These are phyloP conservation scores for Drosophila pegasa DNA, from an alignment of 2,888 invertebrate genomes.

Conservation along the genomic window DNA sequence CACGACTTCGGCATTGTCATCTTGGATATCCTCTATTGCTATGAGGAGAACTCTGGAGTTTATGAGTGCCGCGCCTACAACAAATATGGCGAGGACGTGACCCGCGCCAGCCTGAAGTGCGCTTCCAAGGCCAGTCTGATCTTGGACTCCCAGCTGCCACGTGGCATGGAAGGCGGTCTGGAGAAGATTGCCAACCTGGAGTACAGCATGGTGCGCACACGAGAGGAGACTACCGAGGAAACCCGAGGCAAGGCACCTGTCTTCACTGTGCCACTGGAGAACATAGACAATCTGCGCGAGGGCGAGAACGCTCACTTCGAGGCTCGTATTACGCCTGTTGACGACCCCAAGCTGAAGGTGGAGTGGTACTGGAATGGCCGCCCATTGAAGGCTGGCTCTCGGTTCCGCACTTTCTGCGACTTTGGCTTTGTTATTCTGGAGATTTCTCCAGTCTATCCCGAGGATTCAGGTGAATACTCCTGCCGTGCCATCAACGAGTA, in stretches of 20 bases:
- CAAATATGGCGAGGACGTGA: slow-evolving; percentile 94
- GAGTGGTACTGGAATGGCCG: slow-evolving; percentile 98
- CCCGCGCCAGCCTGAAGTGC: slow-evolving; percentile 93
- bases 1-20: slow-evolving; percentile 99
- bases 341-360: slow-evolving; percentile 95
- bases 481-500: slow-evolving; percentile 95
- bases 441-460: slow-evolving; percentile 98
- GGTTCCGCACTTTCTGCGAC: slow-evolving; percentile 98
- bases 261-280: slow-evolving; percentile 94
- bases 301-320: slow-evolving; percentile 97
- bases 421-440: slow-evolving; percentile 99
- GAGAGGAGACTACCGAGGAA: slow-evolving; percentile 90
- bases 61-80: slow-evolving; percentile 97
- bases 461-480: slow-evolving; percentile 96
- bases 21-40: slow-evolving; percentile 97
- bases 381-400: slow-evolving; percentile 93
- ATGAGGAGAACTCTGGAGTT: slow-evolving; percentile 97
- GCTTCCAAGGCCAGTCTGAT: slow-evolving; percentile 95
- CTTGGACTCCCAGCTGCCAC: slow-evolving; percentile 96
- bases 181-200: slow-evolving; percentile 97
- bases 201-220: slow-evolving; percentile 92
- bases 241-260: slow-evolving; percentile 94
- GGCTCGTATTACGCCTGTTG: slow-evolving; percentile 94
- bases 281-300: slow-evolving; percentile 94
- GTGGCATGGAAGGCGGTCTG: slow-evolving; percentile 97